Percentiles rank a stretch among this genome's conserved stretches.
Conservation (phyloP, 2,888 invertebrate genomes). For the Cartodere bifasciata region DNA sequence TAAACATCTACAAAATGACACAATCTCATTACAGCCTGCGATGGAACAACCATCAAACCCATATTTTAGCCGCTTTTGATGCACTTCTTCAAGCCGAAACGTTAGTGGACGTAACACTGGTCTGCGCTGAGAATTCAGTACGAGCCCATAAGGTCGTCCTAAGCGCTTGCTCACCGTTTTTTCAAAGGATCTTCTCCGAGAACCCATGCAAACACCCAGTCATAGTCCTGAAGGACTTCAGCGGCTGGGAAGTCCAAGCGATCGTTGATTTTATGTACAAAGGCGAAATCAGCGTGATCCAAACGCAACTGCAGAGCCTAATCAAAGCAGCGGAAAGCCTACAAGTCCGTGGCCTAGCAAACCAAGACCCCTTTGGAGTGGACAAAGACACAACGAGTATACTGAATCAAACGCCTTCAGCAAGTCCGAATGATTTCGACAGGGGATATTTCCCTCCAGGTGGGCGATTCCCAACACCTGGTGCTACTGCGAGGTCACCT, state of each 20-base stretch:
- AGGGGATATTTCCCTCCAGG: slow-evolving; percentile 21
- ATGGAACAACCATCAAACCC: slow-evolving; percentile 89
- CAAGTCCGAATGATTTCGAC: slow-evolving; percentile 35
- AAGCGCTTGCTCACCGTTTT: slow-evolving; percentile 80
- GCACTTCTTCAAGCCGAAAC: slow-evolving; percentile 77
- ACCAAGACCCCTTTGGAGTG: slow-evolving; percentile 24
- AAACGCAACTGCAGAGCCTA: slow-evolving; percentile 69
- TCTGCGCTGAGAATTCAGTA: slow-evolving; percentile 74
- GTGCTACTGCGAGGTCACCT: slow-evolving; percentile 22
- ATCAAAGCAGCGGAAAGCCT: slow-evolving; percentile 81
- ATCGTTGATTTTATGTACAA: slow-evolving; percentile 91
- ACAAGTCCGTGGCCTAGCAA: slow-evolving; percentile 38
- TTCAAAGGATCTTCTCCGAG: slow-evolving; percentile 77
- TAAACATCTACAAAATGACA: slow-evolving; percentile 25
- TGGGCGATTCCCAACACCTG: slow-evolving; percentile 40
- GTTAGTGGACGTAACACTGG: slow-evolving; percentile 80
- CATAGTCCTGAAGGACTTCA: slow-evolving; percentile 81
- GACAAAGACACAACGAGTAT: slow-evolving; percentile 29
- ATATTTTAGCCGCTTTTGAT: slow-evolving; percentile 79
- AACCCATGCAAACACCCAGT: slow-evolving; percentile 90
- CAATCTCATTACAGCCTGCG: slow-evolving; percentile 82
- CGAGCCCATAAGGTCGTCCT: slow-evolving; percentile 86
- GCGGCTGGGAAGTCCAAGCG: slow-evolving; percentile 78
- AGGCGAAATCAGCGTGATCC: slow-evolving; percentile 80
- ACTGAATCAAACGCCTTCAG: slow-evolving; percentile 31